Evolutionary conservation across 2,797 vertebrate species (phyloP).

Genomic region (Nasua narica): DNA sequence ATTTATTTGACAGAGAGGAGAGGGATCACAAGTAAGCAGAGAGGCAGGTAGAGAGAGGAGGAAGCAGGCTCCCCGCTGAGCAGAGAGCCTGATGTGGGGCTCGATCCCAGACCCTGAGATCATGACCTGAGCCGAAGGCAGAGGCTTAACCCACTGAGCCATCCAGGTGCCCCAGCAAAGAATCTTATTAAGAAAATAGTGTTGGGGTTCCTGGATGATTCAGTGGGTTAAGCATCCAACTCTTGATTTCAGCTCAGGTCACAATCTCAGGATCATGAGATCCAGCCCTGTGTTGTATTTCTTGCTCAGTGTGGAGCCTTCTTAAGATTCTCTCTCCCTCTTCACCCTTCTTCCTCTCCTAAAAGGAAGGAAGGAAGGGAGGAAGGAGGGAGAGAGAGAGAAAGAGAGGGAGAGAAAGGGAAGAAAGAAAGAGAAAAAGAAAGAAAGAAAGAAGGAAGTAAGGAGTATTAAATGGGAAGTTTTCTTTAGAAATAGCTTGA

Average conservation of each 20-base stretch:
- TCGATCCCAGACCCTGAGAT: too few species aligned
- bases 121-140: too few species aligned
- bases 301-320: not conserved
- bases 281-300: not conserved
- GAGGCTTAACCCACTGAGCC: too few species aligned
- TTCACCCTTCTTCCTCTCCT: accelerated
- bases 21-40: too few species aligned
- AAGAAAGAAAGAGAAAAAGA: too few species aligned
- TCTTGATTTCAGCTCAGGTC: not conserved
- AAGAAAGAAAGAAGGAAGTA: not conserved
- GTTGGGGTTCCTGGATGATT: not conserved
- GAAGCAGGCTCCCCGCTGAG: too few species aligned
- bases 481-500: constrained; percentile 30
- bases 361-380: not conserved
- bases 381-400: not conserved
- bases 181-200: constrained; percentile 34
- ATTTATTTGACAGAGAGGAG: too few species aligned
- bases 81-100: too few species aligned
- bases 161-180: too few species aligned
- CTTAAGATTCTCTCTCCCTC: not conserved
- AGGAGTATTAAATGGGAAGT: not conserved
- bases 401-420: too few species aligned
- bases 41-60: too few species aligned
- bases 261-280: not conserved
- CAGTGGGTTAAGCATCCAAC: not conserved